Conservation (phyloP, 2,888 invertebrate genomes). For the Onthophagus sagittarius region DNA sequence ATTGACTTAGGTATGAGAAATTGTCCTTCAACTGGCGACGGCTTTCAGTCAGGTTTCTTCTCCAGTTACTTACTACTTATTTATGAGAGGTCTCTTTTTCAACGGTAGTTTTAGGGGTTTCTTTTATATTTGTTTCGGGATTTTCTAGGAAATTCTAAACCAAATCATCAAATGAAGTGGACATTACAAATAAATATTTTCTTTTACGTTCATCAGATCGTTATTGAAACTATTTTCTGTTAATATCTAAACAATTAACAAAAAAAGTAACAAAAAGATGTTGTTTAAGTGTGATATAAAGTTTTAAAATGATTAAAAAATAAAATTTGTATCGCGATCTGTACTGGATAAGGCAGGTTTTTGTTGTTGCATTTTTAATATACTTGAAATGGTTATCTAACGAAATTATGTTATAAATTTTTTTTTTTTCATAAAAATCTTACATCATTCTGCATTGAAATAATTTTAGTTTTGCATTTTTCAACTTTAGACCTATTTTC, state of each 20-base stretch:
- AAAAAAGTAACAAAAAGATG: too few species aligned
- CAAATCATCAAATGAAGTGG: neutral
- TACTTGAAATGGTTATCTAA: too few species aligned
- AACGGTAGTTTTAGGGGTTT: too few species aligned
- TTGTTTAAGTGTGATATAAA: too few species aligned
- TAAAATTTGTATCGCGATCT: too few species aligned
- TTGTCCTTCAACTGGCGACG: neutral
- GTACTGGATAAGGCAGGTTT: too few species aligned
- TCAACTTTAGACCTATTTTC: neutral
- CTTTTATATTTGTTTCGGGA: neutral
- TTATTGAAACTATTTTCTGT: neutral
- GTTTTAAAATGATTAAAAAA: too few species aligned
- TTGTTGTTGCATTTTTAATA: too few species aligned
- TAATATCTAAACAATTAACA: neutral
- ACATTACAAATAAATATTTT: neutral
- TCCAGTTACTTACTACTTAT: neutral
- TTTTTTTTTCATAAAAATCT: constrained; percentile 73
- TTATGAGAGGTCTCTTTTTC: neutral
- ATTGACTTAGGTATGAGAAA: neutral
- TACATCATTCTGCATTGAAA: neutral
- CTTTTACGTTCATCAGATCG: neutral
- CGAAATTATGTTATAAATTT: constrained; percentile 71
- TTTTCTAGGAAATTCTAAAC: neutral
- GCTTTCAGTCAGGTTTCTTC: neutral
- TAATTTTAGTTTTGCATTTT: neutral